Base-by-base conservation (phyloP, 2,797 vertebrate species). In the Cossypha heuglini region DNA sequence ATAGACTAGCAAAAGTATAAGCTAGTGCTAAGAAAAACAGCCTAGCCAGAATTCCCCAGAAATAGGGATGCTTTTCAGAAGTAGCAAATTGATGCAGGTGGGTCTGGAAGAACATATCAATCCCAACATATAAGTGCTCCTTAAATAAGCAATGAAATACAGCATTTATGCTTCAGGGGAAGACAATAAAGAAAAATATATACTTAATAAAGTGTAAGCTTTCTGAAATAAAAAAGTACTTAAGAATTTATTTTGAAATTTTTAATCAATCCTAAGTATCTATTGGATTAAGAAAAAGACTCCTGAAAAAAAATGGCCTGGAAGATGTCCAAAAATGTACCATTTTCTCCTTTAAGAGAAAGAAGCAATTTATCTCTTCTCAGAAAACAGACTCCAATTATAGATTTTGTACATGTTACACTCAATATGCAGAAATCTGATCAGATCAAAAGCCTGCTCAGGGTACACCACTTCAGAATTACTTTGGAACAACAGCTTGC, bases 301-400 rank as follows among this genome's bases (percentile, higher is more conserved):
- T 66, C 4, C 26, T 51, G 26, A 28, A 74, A 71, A 76, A 75
- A 75, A 64, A 48, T 46, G 33, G 21, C 42, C 40, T 85, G 40
- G 28, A 79, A 90, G 52, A 61, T 6, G 7, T 86, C 55, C 77
- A 90, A 83, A 83, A 88, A 81, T 52, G 67, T 33, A 67, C 64
- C 6, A 57, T 74, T 94, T 69, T 79, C 80, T 94, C 81, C 68
- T 92, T 94, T 63, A 87, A 63, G 33, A 94, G 45, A 96, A 97
- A 91, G 94, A 98, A 98, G 95, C 85, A 92, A 96, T 97, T 97
- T 95, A 75, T 98, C 96, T 95, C 94, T 98, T 97, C 97, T 97
- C 93, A 96, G 86, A 98, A 98, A 98, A 98, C 96, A 98, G 98
- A 97, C 98, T 98, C 97, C 98, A 98, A 98, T 98, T 98, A 98